Evolutionary conservation across 2,797 vertebrate genomes (phyloP), one percentile per base, ranked within the genome.

Genomic region (Myripristis jacobus): DNA sequence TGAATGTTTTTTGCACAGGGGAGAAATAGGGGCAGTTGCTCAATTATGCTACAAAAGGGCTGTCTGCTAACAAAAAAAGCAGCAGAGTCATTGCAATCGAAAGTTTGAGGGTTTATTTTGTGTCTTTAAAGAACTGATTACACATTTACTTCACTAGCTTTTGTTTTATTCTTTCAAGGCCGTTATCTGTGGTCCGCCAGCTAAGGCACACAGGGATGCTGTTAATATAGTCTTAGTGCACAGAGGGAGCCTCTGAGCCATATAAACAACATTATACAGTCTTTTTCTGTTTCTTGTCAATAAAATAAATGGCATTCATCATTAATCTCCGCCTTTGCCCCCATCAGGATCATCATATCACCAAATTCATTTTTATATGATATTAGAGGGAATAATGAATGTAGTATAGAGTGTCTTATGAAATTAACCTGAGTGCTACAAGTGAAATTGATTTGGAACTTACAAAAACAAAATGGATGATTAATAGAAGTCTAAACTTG

Each of bases 1-100:
- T 11, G 72, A 43, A 70, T 24, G 47, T 75, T 41, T 29, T 19
- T n/a, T n/a, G n/a, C 43, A 54, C 46, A 74, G 13, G 24, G 41
- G 25, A 61, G 48, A 59, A 43, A 38, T 52, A 59, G 11, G 15
- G 10, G 21, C 25, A 47, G 27, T 2, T 43, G 50, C 59, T 44
- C 44, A 57, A 64, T 78, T 44, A 50, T 22, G 47, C 8, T 55
- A 56, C 22, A 46, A 50, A 64, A 1, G 15, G 53, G 34, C 21
- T 24, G 44, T 24, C 15, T 19, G 34, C 16, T 47, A 29, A 54
- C 48, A 25, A 70, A 31, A 43, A 53, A 36, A 31, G 21, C 38
- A 50, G 34, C 41, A 9, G 11, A 56, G 34, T 11, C 13, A 9
- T 19, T 16, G 54, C 48, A 38, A 72, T 70, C n/a, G 27, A 21